Conservation (phyloP, 2,888 invertebrate species). For the Agonopterix heracliana region DNA sequence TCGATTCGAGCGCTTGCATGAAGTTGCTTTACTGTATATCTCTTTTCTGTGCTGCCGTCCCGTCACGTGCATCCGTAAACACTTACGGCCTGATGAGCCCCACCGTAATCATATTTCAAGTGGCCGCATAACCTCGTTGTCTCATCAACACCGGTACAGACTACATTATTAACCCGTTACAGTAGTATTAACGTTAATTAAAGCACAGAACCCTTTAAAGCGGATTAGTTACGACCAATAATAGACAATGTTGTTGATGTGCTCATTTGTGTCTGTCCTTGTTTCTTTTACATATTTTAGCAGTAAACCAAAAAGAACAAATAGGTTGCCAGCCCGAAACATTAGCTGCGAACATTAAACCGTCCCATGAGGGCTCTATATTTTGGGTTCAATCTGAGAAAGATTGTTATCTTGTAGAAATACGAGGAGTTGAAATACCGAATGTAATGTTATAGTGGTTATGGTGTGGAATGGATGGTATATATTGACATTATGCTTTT, state of each 20-base stretch:
- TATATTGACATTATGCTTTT: no score
- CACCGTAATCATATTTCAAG: constrained; percentile 56
- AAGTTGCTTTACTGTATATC: no score
- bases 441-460: no score
- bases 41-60: constrained; percentile 15
- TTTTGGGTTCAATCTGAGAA: constrained; percentile 8
- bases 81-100: constrained; percentile 53
- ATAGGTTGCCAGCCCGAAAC: constrained; percentile 7
- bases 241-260: no score
- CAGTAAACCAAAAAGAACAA: constrained; percentile 5
- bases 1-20: not conserved
- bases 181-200: constrained; percentile 30
- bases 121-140: constrained; percentile 40
- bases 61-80: constrained; percentile 59
- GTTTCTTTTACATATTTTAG: no score
- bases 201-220: constrained; percentile 29
- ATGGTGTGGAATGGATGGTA: no score
- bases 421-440: no score
- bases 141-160: constrained; percentile 33
- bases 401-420: no score
- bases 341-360: constrained; percentile 9
- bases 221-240: constrained; percentile 10
- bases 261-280: no score
- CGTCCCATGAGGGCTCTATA: constrained; percentile 6
- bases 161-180: constrained; percentile 39